Percentiles rank a stretch among this genome's conserved stretches.
Evolutionary conservation across 2,888 invertebrate species (phyloP).

Genomic region (Sesia apiformis): DNA sequence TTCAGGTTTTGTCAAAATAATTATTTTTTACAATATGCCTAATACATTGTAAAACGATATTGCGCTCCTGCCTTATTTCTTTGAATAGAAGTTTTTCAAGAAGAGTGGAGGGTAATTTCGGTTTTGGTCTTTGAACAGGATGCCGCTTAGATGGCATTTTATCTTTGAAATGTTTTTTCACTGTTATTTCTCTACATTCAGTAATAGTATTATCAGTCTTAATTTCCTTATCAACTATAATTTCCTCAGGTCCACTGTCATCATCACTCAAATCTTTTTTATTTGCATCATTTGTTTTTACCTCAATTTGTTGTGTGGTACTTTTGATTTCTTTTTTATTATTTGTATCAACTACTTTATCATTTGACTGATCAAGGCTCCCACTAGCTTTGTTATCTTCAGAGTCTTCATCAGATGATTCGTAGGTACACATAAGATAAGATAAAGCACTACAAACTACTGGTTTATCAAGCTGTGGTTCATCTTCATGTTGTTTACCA

Average conservation of each 20-base stretch:
- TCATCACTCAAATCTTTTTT: slow-evolving; percentile 25
- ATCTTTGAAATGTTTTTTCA: not conserved
- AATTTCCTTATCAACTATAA: slow-evolving; percentile 34
- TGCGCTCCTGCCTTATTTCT: slow-evolving; percentile 90
- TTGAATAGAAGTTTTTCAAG: slow-evolving; percentile 81
- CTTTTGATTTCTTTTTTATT: not conserved
- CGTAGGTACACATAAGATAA: slow-evolving; percentile 73
- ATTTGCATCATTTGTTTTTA: slow-evolving; percentile 2
- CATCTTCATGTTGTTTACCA: slow-evolving; percentile 6
- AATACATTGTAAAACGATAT: slow-evolving; percentile 90
- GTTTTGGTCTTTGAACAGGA: slow-evolving; percentile 18
- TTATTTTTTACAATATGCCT: slow-evolving; percentile 84
- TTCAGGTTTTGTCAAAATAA: slow-evolving; percentile 75
- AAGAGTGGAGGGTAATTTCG: slow-evolving; percentile 70
- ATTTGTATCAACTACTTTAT: slow-evolving; percentile 9
- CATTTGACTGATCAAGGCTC: slow-evolving; percentile 2
- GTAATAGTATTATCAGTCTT: slow-evolving; percentile 6
- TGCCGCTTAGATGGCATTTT: slow-evolving; percentile 9
- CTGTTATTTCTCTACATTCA: not conserved
- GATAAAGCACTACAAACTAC: slow-evolving; percentile 70
- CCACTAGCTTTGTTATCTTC: slow-evolving; percentile 4
- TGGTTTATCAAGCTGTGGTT: slow-evolving; percentile 16
- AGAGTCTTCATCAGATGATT: slow-evolving; percentile 61
- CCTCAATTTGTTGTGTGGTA: slow-evolving; percentile 7
- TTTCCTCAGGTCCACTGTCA: slow-evolving; percentile 69